Percentiles rank a stretch among this genome's conserved stretches.
Evolutionary conservation across 2,113 vertebrate genomes (phyloP).

Genomic region (Pterocles burchelli): DNA sequence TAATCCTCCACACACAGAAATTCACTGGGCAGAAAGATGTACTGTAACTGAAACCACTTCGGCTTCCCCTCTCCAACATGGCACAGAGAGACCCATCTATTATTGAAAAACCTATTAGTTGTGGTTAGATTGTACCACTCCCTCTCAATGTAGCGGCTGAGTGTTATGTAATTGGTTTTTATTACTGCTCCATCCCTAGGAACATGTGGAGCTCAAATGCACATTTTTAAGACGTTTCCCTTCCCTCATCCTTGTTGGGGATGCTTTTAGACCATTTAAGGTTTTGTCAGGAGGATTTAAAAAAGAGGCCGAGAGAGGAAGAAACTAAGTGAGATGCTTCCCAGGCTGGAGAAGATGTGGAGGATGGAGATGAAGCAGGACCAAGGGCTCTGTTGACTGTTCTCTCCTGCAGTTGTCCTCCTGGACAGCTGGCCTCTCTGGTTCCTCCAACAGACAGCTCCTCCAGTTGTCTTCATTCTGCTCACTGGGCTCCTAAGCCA

Average conservation of each 20-base stretch:
- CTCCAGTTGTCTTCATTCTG: rapidly evolving
- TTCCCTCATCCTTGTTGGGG: constrained; percentile 46
- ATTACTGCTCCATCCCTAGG: constrained; percentile 69
- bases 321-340: not conserved
- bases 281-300: constrained; percentile 59
- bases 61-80: constrained; percentile 18
- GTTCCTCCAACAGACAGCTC: not conserved
- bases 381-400: not conserved
- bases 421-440: not conserved
- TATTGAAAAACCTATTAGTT: constrained; percentile 78
- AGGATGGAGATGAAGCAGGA: not conserved
- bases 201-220: constrained; percentile 59
- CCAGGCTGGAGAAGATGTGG: not conserved
- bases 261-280: constrained; percentile 65
- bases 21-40: constrained; percentile 54
- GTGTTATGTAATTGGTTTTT: constrained; percentile 77
- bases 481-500: not conserved
- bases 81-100: constrained; percentile 70
- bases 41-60: constrained; percentile 63
- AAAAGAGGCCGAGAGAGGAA: not conserved
- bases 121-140: constrained; percentile 63
- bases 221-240: constrained; percentile 63
- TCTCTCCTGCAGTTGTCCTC: not conserved
- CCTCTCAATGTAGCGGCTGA: constrained; percentile 60
- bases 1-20: constrained; percentile 46